phyloP scores from a whole-genome alignment of 2,113 vertebrate genomes.

The Petroica traversi region DNA sequence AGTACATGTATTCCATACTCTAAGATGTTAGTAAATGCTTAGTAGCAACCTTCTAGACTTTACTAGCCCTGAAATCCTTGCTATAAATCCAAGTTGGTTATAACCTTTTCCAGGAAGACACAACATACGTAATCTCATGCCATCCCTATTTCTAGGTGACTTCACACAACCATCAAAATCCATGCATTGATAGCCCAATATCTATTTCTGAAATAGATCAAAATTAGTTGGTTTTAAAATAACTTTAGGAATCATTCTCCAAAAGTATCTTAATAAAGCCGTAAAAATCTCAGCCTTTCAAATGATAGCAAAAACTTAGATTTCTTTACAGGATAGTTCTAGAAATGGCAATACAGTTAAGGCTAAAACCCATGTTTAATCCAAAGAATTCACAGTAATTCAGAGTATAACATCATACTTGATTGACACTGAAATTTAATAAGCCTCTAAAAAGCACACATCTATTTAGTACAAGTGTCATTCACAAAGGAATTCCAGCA shows the following conservation, averaged over 20 bases:
- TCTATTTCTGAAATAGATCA: not conserved
- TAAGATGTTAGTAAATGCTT: not conserved
- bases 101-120: not conserved
- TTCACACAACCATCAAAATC: not conserved
- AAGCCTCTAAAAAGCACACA: not conserved
- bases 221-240: not conserved
- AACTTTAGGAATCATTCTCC: not conserved
- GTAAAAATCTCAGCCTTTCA: not conserved
- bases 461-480: not conserved
- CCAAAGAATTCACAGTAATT: not conserved
- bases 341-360: not conserved
- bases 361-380: not conserved
- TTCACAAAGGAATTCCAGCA: not conserved
- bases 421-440: not conserved
- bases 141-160: not conserved
- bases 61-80: not conserved
- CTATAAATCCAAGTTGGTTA: not conserved
- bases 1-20: not conserved
- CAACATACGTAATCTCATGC: fast-evolving
- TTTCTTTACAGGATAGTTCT: not conserved
- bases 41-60: not conserved
- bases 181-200: not conserved
- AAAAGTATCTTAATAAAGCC: not conserved
- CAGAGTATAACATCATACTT: not conserved
- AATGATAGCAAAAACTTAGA: not conserved